Evolutionary conservation across 2,797 vertebrate genomes (phyloP), one percentile per base, ranked within the genome.

Genomic region (Anguilla marmorata): DNA sequence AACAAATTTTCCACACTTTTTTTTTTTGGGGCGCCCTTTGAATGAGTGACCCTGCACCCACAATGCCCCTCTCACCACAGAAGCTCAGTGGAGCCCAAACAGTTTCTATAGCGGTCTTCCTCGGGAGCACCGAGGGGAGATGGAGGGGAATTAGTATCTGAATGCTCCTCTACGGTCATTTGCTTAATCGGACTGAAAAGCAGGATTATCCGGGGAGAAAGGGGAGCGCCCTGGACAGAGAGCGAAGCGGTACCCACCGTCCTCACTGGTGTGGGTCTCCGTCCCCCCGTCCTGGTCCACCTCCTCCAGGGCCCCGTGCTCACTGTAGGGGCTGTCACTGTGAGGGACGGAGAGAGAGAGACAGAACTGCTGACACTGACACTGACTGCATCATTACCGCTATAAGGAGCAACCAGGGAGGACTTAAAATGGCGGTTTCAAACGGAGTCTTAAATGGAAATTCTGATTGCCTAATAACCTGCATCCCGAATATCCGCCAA

Each of bases 291-390:
- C 99, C 21, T 98, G 97, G 91, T 99, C 98, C 27, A 97, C 97
- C 89, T 99, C 99, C 91, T 99, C 99, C 92, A 99, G 90, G 0
- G 97, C 97, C 89, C 98, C 98, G 0, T 99, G 98, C 90, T 99
- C 99, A 21, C 98, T 99, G 92, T 97, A 99, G 0, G 99, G 99
- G 91, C 99, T 99, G 93, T 99, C 99, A 84, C 99, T 99, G 96
- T 45, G 86, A 90, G 88, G 72, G 30, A 79, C 52, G 84, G 84
- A 87, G 41, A 14, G 83, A 41, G 50, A 52, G 50, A 52, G 6
- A 52, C 6, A 52, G 50, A 52, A 54, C 8, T 72, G 92, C 96
- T 95, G 93, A 97, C 96, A 86, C 86, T 37, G 37, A 80, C 30
- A 37, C n/a, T 16, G 33, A 76, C 33, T 30, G 72, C 27, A 14